Conservation (phyloP, 2,797 vertebrate genomes). For the Pempheris klunzingeri region DNA sequence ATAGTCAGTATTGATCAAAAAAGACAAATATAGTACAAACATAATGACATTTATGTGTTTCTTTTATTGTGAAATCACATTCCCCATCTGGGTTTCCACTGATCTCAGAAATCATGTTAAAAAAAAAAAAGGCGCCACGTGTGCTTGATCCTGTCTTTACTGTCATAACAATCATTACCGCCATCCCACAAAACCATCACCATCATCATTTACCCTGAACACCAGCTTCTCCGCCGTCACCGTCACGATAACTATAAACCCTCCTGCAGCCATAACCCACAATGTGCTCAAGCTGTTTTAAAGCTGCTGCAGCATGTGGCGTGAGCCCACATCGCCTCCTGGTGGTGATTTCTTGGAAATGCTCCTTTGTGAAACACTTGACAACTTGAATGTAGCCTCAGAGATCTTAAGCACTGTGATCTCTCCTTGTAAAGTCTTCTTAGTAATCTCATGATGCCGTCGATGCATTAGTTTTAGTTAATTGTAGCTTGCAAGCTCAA, state of each 20-base stretch:
- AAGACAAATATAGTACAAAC: not conserved
- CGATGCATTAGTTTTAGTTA: constrained; percentile 59
- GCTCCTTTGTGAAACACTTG: constrained; percentile 6
- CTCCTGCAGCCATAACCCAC: constrained; percentile 12
- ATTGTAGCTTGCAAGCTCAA: constrained; percentile 61
- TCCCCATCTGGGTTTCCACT: not conserved
- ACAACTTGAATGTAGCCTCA: constrained; percentile 12
- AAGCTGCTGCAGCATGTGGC: constrained; percentile 10
- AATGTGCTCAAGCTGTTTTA: constrained; percentile 7
- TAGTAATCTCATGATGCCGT: constrained; percentile 54
- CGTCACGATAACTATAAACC: constrained; percentile 53
- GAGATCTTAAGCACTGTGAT: constrained; percentile 43
- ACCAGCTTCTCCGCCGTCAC: constrained; percentile 22
- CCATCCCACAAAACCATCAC: constrained; percentile 3
- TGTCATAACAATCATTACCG: constrained; percentile 20
- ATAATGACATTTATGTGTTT: not conserved
- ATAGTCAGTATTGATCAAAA: not conserved
- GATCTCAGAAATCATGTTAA: not conserved
- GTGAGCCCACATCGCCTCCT: constrained; percentile 58
- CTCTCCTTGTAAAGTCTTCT: constrained; percentile 40
- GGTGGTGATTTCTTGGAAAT: constrained; percentile 27
- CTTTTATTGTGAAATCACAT: not conserved
- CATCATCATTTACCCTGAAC: constrained; percentile 33
- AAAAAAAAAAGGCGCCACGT: not conserved
- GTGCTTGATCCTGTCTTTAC: not conserved